Base-by-base conservation (phyloP, 1,140 invertebrate species). In the Cotesia vestalis region DNA sequence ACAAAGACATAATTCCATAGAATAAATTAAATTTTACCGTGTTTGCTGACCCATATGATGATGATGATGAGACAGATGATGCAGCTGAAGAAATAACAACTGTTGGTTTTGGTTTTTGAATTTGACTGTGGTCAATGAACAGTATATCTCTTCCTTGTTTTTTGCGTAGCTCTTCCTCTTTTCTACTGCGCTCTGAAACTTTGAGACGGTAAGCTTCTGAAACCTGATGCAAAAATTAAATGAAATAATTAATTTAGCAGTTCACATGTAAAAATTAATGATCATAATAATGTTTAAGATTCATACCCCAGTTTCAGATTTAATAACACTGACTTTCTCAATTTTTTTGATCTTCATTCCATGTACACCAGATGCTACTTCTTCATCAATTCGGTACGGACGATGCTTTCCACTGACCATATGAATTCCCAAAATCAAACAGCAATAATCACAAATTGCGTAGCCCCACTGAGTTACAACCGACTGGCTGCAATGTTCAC, bases 391-490 rank as follows among this genome's bases (percentile, higher is more conserved):
- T 9, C 6, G 2, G 40, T 8, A 46, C 6, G 90, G 89, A 52
- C 85, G 78, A 76, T 91, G 90, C 2, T 79, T 53, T 1, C 88
- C 89, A 8, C 85, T 80, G 0, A 80, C 70, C 52, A 87, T 67
- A 0, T 78, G 35, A 4, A 91, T 81, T 35, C 79, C 82, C 9
- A 89, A 74, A 5, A 82, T 70, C 0, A 81, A 73, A 73, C 89
- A 91, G 73, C 88, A 89, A 63, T 81, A 79, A 75, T 90, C 89
- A 36, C 89, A 88, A 4, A 91, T 76, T 1, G 85, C 87, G 79
- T 83, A 91, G 1, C 85, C 87, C 87, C 88, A 89, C 59, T 90
- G 85, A 38, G 86, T 87, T 0, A 86, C 85, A 2, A 86, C 82
- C 0, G 89, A 88, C 52, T 81, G 75, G 52, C 88, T 90, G 74